phyloP scores from a whole-genome alignment of 2,113 vertebrate genomes.

The Hippocampus guttulatus region DNA sequence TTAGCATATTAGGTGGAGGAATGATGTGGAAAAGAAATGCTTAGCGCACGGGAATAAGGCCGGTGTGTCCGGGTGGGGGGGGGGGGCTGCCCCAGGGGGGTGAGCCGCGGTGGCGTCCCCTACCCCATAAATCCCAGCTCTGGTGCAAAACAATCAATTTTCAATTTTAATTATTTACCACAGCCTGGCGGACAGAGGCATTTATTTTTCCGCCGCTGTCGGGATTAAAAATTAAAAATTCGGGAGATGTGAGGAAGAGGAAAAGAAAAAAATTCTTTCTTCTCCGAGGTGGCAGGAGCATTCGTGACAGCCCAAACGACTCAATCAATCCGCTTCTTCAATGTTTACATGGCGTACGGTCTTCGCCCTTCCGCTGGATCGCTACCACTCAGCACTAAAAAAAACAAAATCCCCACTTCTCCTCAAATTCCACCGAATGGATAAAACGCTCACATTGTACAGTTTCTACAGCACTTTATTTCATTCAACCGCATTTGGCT shows the following conservation, averaged over 20 bases:
- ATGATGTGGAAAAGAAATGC: slow-evolving; percentile 87
- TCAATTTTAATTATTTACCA: slow-evolving; percentile 93
- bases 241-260: slow-evolving; percentile 57
- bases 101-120: slow-evolving; percentile 60
- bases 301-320: slow-evolving; percentile 62
- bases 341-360: slow-evolving; percentile 59
- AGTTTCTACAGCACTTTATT: too few relatives aligned
- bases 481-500: too few relatives aligned
- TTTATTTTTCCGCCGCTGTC: slow-evolving; percentile 78
- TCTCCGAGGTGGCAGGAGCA: slow-evolving; percentile 57
- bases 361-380: slow-evolving; percentile 57
- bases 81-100: slow-evolving; percentile 74
- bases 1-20: slow-evolving; percentile 84
- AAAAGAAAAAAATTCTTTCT: slow-evolving; percentile 58
- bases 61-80: slow-evolving; percentile 73
- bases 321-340: slow-evolving; percentile 77
- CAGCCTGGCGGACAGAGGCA: slow-evolving; percentile 76
- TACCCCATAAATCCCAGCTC: slow-evolving; percentile 84
- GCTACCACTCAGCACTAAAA: slow-evolving; percentile 32
- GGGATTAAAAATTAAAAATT: slow-evolving; percentile 83
- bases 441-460: too few relatives aligned
- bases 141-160: slow-evolving; percentile 91
- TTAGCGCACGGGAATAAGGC: slow-evolving; percentile 81
- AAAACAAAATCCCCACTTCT: too few relatives aligned
- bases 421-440: too few relatives aligned